These are phyloP conservation scores for Heliothis peltigera DNA, from an alignment of 2,888 invertebrate species.

Conservation along the genomic window DNA sequence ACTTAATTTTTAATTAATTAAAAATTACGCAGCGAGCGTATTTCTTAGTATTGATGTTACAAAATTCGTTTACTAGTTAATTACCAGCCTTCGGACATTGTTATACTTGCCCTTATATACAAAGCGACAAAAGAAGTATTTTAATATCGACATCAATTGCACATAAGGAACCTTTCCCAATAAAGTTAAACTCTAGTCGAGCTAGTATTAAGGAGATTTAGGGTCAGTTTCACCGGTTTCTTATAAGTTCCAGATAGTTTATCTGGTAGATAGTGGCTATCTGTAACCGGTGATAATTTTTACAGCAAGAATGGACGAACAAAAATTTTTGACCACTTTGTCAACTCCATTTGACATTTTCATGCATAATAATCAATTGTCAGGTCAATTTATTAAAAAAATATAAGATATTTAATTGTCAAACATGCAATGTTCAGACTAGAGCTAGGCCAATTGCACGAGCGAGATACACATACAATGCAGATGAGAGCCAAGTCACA, in stretches of 20 bases:
- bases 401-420: slow-evolving; percentile 23
- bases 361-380: slow-evolving; percentile 6
- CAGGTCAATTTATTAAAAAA: slow-evolving; percentile 17
- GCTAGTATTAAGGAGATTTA: neutral
- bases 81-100: slow-evolving; percentile 61
- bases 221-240: too few relatives aligned
- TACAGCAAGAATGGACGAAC: slow-evolving; percentile 13
- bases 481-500: neutral
- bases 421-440: slow-evolving; percentile 36
- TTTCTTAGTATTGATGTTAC: slow-evolving; percentile 49
- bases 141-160: slow-evolving; percentile 28
- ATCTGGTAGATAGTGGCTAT: too few relatives aligned
- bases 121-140: slow-evolving; percentile 48
- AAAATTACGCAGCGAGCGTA: slow-evolving; percentile 57
- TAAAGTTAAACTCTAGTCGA: neutral
- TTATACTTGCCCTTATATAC: slow-evolving; percentile 55
- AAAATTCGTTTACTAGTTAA: slow-evolving; percentile 57
- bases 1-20: slow-evolving; percentile 45
- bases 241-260: too few relatives aligned
- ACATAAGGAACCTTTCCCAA: slow-evolving; percentile 6
- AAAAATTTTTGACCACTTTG: slow-evolving; percentile 8
- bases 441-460: slow-evolving; percentile 27
- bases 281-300: too few relatives aligned
- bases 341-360: slow-evolving; percentile 12
- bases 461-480: slow-evolving; percentile 8